Evolutionary conservation across 2,888 invertebrate genomes (phyloP).

Genomic region (Fissipunctia ypsillon): DNA sequence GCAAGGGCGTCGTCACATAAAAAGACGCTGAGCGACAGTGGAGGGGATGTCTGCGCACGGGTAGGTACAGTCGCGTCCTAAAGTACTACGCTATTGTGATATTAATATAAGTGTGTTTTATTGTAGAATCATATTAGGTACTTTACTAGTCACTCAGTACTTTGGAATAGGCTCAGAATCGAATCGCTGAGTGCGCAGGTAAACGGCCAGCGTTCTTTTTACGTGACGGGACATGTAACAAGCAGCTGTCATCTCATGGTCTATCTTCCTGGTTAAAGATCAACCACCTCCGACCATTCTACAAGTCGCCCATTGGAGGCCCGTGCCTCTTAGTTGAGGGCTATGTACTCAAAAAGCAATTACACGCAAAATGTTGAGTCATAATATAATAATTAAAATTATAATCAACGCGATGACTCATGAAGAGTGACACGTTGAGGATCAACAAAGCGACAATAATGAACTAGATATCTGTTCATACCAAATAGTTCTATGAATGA

Average conservation of each 20-base stretch:
- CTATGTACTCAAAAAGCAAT: constrained; percentile 11
- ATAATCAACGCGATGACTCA: constrained; percentile 69
- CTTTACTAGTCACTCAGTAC: too few species aligned
- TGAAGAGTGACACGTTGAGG: constrained; percentile 4
- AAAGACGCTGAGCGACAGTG: too few species aligned
- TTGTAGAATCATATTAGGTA: too few species aligned
- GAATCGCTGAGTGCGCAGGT: too few species aligned
- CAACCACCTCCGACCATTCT: neutral
- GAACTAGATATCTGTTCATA: neutral
- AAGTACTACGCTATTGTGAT: too few species aligned
- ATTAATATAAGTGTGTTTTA: too few species aligned
- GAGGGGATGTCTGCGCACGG: too few species aligned
- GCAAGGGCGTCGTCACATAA: too few species aligned
- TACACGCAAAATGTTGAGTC: constrained; percentile 60
- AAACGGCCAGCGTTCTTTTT: too few species aligned
- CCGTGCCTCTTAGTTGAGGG: neutral
- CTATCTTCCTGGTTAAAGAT: neutral
- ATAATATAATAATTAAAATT: constrained; percentile 72
- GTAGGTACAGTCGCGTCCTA: too few species aligned
- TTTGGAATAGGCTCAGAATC: too few species aligned
- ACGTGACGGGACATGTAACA: too few species aligned
- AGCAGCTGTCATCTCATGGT: neutral
- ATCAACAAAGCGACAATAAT: constrained; percentile 24
- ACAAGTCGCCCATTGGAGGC: neutral
- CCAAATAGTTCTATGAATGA: neutral